Evolutionary conservation across 2,113 vertebrate species (phyloP).

Genomic region (Caranx melampygus): DNA sequence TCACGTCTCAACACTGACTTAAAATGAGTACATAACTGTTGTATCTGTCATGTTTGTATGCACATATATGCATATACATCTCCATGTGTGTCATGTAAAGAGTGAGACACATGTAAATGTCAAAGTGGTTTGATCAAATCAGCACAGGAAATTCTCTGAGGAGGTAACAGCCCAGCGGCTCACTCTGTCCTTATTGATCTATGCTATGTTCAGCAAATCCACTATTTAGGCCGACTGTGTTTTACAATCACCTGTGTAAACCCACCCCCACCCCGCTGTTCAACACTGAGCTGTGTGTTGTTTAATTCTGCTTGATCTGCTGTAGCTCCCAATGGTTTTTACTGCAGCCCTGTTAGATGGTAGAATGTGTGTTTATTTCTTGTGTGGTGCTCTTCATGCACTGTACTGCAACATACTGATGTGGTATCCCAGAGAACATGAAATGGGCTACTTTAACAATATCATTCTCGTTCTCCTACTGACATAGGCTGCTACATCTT

Average conservation of each 20-base stretch:
- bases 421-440: neutral
- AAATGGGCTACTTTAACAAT: neutral
- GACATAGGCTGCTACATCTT: neutral
- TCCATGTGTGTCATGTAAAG: neutral
- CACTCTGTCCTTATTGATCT: conserved; percentile 66
- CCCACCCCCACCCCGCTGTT: conserved; percentile 23
- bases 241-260: conserved; percentile 48
- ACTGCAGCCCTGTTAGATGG: conserved; percentile 18
- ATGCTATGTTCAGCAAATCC: conserved; percentile 55
- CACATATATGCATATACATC: neutral
- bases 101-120: conserved; percentile 24
- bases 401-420: neutral
- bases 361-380: neutral
- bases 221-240: conserved; percentile 24
- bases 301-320: conserved; percentile 67
- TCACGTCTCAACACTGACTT: neutral
- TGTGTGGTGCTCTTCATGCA: neutral
- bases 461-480: neutral
- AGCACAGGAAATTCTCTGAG: conserved; percentile 25
- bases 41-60: conserved; percentile 2
- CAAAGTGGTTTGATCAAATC: conserved; percentile 32
- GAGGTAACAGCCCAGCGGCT: conserved; percentile 36
- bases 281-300: conserved; percentile 16
- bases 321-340: conserved; percentile 30
- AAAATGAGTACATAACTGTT: neutral